Evolutionary conservation across 2,113 vertebrate species (phyloP).

Genomic region (Takifugu flavidus): DNA sequence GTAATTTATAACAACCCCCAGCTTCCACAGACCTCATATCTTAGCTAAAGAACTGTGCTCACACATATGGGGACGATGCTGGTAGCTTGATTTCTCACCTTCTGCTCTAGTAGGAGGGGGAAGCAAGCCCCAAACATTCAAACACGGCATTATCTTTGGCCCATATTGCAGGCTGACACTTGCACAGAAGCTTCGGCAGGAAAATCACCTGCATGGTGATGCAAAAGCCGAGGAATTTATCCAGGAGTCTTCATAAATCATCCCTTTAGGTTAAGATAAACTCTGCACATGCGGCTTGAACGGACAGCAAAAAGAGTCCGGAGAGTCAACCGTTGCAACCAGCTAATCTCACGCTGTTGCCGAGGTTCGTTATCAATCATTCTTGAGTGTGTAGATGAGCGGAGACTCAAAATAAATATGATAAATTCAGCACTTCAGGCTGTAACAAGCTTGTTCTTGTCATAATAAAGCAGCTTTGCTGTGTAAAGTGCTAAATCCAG

Average conservation of each 20-base stretch:
- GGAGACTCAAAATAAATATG: not conserved
- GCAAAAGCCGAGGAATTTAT: conserved; percentile 55
- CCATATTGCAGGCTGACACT: conserved; percentile 70
- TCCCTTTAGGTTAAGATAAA: conserved; percentile 43
- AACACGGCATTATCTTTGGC: conserved; percentile 68
- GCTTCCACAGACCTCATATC: conserved; percentile 70
- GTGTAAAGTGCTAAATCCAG: not conserved
- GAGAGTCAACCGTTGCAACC: conserved; percentile 2
- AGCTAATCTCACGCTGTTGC: too few relatives aligned
- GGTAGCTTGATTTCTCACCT: conserved; percentile 80
- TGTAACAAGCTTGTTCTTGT: conserved; percentile 7
- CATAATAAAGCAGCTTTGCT: not conserved
- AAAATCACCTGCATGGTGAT: conserved; percentile 62
- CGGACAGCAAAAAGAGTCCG: conserved; percentile 1
- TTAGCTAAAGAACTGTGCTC: conserved; percentile 72
- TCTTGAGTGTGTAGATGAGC: too few relatives aligned
- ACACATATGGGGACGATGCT: conserved; percentile 73
- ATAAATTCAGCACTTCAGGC: conserved; percentile 5
- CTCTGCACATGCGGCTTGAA: conserved; percentile 17
- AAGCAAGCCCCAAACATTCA: conserved; percentile 53
- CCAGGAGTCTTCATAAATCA: conserved; percentile 60
- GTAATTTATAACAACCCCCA: conserved; percentile 80
- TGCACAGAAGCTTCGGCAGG: conserved; percentile 44
- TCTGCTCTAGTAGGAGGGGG: conserved; percentile 56
- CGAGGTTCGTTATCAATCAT: too few relatives aligned